phyloP scores from a whole-genome alignment of 2,888 invertebrate species.

The Digitonthophagus gazella region DNA sequence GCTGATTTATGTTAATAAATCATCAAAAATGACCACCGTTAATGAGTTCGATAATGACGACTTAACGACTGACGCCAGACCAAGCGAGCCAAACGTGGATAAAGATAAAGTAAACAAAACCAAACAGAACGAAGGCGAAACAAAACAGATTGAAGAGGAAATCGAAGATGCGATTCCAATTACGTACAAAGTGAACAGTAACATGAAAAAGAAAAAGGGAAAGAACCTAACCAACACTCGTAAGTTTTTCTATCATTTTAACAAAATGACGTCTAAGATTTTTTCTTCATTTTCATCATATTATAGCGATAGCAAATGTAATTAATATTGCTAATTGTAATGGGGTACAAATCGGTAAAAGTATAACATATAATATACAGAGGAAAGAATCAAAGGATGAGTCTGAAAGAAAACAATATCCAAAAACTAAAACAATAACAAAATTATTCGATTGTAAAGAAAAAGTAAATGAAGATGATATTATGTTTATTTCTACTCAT shows the following conservation, averaged over 20 bases:
- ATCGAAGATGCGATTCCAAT: not conserved
- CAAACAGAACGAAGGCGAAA: constrained; percentile 22
- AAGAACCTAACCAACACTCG: constrained; percentile 19
- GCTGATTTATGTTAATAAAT: not conserved
- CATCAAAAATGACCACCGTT: constrained; percentile 17
- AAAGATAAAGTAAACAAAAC: constrained; percentile 15
- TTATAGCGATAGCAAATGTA: constrained; percentile 54
- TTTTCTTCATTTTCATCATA: too few species aligned
- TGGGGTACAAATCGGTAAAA: constrained; percentile 53
- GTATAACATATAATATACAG: constrained; percentile 47
- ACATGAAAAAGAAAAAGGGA: constrained; percentile 10
- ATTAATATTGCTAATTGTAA: constrained; percentile 54
- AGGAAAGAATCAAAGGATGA: constrained; percentile 36
- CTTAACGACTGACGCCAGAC: constrained; percentile 37
- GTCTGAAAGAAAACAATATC: constrained; percentile 34
- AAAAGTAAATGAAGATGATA: constrained; percentile 55
- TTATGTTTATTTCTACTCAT: constrained; percentile 59
- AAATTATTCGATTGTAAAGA: constrained; percentile 31
- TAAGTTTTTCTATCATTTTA: constrained; percentile 9
- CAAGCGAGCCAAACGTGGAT: constrained; percentile 34
- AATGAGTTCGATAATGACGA: constrained; percentile 23
- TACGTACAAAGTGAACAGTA: constrained; percentile 20
- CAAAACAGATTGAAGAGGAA: constrained; percentile 12
- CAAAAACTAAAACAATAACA: constrained; percentile 34
- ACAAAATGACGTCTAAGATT: not conserved